A percentile compares a stretch with the other conserved stretches of the same genome.
Conservation (phyloP, 2,888 invertebrate species). For the Beris chalybata region DNA sequence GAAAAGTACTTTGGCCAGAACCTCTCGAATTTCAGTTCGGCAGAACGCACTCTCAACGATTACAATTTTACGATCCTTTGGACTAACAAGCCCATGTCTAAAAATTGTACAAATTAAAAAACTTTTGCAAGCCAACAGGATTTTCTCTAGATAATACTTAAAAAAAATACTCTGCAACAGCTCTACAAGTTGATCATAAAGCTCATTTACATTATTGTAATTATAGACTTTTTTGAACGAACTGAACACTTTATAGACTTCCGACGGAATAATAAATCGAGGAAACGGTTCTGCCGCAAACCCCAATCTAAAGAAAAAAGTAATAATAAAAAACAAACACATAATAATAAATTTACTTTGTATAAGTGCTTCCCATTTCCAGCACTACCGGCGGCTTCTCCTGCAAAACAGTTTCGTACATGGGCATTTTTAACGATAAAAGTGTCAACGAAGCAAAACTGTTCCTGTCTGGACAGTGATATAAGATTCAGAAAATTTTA, state of each 20-base stretch:
- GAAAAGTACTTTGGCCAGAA: conserved; percentile 88
- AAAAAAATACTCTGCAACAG: conserved; percentile 88
- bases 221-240: conserved; percentile 65
- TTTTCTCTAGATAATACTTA: conserved; percentile 61
- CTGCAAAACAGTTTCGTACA: conserved; percentile 80
- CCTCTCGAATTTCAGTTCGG: conserved; percentile 79
- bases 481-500: too few species aligned
- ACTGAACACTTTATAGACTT: conserved; percentile 69
- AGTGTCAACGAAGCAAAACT: too few species aligned
- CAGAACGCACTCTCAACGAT: conserved; percentile 88
- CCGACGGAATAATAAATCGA: conserved; percentile 81
- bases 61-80: conserved; percentile 90
- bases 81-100: conserved; percentile 86
- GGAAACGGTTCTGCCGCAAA: conserved; percentile 89
- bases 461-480: too few species aligned
- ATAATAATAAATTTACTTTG: conserved; percentile 71
- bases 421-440: conserved; percentile 60
- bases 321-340: background rate
- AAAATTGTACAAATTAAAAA: conserved; percentile 39
- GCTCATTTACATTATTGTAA: conserved; percentile 66
- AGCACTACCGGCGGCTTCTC: conserved; percentile 89
- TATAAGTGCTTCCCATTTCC: conserved; percentile 88
- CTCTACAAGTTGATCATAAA: conserved; percentile 83
- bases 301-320: conserved; percentile 70
- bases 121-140: background rate